These are phyloP conservation scores for Mungos mungo DNA, from an alignment of 2,113 vertebrate species.

Conservation along the genomic window DNA sequence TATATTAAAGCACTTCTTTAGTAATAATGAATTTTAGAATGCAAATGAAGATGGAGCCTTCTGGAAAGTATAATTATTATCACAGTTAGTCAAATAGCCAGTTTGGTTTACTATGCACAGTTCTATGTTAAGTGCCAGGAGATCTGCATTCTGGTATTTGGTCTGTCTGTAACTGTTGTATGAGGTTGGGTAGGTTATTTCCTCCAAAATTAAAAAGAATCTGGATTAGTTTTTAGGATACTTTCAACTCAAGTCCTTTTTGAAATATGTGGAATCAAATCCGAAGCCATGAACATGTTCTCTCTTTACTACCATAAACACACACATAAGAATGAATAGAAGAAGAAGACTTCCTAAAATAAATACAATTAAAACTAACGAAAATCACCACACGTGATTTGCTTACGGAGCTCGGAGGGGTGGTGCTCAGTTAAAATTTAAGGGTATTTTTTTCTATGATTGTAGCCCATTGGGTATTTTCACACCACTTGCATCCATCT, in stretches of 20 bases:
- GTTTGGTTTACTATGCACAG: background rate
- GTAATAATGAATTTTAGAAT: background rate
- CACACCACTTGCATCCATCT: background rate
- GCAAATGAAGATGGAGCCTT: background rate
- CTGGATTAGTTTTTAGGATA: slow-evolving; percentile 15
- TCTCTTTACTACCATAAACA: background rate
- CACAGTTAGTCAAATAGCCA: background rate
- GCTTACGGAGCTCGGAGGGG: background rate
- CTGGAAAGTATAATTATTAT: background rate
- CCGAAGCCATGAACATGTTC: background rate
- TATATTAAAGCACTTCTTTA: background rate
- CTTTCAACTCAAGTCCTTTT: slow-evolving; percentile 40
- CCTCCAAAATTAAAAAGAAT: background rate
- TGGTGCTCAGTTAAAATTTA: background rate
- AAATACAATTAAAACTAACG: slow-evolving; percentile 8
- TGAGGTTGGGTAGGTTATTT: background rate
- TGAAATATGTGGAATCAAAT: background rate
- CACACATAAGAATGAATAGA: background rate
- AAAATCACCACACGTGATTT: background rate
- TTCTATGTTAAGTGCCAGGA: background rate
- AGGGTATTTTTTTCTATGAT: background rate
- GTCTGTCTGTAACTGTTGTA: background rate
- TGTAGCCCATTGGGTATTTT: background rate
- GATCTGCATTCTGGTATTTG: background rate
- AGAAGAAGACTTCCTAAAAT: background rate